Conservation (phyloP, 2,797 vertebrate genomes). For the Chelidonichthys spinosus region DNA sequence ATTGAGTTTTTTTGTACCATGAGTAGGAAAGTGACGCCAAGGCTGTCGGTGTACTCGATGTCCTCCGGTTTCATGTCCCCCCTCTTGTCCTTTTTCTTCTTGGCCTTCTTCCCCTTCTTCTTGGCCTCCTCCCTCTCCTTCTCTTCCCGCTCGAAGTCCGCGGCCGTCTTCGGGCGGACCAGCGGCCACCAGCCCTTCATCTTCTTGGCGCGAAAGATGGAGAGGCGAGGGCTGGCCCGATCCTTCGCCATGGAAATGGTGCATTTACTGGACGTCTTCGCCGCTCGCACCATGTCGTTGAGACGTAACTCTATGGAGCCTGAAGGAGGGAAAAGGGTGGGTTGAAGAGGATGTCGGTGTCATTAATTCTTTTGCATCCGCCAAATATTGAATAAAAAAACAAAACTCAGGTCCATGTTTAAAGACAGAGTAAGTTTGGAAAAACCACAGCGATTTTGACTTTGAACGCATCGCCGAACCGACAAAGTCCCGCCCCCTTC, state of each 20-base stretch:
- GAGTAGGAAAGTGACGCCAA: conserved; percentile 87
- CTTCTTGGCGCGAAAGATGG: conserved; percentile 90
- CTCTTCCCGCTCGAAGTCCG: conserved; percentile 88
- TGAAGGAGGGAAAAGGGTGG: conserved; percentile 56
- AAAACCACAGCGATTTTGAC: too few relatives aligned
- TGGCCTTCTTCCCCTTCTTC: conserved; percentile 82
- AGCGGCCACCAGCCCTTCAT: conserved; percentile 95
- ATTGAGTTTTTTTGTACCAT: conserved; percentile 78
- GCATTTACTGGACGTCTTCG: conserved; percentile 86
- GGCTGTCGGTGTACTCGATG: conserved; percentile 86
- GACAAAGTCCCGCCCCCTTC: too few relatives aligned
- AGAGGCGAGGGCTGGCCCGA: conserved; percentile 87
- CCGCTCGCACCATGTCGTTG: conserved; percentile 89
- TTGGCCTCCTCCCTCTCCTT: conserved; percentile 82
- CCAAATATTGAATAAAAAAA: neutral
- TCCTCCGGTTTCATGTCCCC: conserved; percentile 86
- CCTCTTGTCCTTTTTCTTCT: conserved; percentile 70
- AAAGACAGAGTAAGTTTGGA: neutral
- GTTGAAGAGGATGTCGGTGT: neutral
- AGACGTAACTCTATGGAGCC: conserved; percentile 92
- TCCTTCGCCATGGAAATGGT: conserved; percentile 88
- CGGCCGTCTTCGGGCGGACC: conserved; percentile 86
- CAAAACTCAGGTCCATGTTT: neutral
- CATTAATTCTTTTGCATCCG: neutral
- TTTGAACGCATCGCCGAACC: too few relatives aligned